Percentiles rank a stretch among this genome's conserved stretches.
phyloP scores from a whole-genome alignment of 1,140 invertebrate species.

The Choristoneura fumiferana region DNA sequence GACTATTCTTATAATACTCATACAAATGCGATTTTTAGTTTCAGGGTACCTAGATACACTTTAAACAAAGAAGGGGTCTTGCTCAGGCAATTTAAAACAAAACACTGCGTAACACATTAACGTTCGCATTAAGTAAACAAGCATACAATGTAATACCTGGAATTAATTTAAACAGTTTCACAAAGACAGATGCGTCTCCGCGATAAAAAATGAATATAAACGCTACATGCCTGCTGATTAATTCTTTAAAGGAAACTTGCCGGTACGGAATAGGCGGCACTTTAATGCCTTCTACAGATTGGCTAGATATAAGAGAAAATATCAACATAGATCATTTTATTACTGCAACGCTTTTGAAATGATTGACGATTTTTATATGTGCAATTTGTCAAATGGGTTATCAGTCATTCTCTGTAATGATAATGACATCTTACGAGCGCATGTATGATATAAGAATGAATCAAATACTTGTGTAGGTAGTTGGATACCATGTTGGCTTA shows the following conservation, averaged over 20 bases:
- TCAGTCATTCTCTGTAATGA: background rate
- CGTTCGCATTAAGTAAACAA: no score
- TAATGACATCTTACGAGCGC: no score
- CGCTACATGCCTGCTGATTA: conserved; percentile 49
- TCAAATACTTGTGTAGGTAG: no score
- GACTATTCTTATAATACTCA: no score
- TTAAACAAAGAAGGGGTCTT: no score
- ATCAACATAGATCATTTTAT: conserved; percentile 5
- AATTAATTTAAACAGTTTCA: conserved; percentile 19
- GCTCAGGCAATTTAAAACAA: no score
- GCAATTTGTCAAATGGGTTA: background rate
- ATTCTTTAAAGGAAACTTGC: conserved; percentile 60
- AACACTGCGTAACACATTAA: no score
- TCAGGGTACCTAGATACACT: no score
- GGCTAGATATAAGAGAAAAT: conserved; percentile 14
- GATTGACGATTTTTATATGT: background rate
- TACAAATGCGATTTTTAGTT: no score
- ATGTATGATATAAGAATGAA: no score
- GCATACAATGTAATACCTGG: no score
- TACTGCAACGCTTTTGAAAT: conserved; percentile 5
- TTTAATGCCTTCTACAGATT: conserved; percentile 20
- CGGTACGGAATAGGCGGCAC: conserved; percentile 32
- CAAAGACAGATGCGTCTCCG: conserved; percentile 42
- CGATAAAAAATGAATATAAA: conserved; percentile 38
- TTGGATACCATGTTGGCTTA: no score